These are phyloP conservation scores for Axis porcinus DNA, from an alignment of 2,113 vertebrate species.

Conservation along the genomic window DNA sequence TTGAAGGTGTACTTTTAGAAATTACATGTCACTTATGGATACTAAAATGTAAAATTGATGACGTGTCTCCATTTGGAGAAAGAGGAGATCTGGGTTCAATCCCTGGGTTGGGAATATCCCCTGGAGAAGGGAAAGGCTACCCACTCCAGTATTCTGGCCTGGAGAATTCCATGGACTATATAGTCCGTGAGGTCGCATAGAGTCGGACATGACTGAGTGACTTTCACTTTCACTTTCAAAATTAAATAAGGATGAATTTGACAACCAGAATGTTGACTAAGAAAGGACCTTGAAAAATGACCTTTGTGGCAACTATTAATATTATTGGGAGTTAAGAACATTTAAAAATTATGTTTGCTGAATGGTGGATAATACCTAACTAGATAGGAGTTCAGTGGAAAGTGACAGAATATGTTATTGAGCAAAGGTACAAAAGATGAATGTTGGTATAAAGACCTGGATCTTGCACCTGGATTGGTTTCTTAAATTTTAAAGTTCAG, in stretches of 20 bases:
- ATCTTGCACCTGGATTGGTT: not conserved
- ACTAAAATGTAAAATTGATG: not conserved
- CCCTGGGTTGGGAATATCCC: not conserved
- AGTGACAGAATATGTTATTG: not conserved
- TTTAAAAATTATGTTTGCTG: not conserved
- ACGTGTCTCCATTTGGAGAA: not conserved
- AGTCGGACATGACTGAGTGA: not conserved
- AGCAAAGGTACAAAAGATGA: not conserved
- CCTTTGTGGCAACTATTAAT: not conserved
- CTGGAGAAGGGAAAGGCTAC: not conserved
- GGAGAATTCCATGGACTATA: not conserved
- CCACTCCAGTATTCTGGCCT: not conserved
- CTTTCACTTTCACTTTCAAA: not conserved
- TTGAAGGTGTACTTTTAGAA: not conserved
- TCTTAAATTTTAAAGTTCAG: not conserved
- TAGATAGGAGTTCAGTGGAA: not conserved
- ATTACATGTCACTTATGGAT: not conserved
- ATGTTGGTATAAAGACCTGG: not conserved
- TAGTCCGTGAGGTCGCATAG: not conserved
- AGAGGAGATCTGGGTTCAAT: not conserved
- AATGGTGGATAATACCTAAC: not conserved
- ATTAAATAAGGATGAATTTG: not conserved
- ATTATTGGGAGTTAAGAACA: not conserved
- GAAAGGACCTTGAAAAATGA: not conserved
- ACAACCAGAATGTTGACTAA: not conserved